Conservation (phyloP, 2,888 invertebrate genomes). For the Hanleya hanleyi region DNA sequence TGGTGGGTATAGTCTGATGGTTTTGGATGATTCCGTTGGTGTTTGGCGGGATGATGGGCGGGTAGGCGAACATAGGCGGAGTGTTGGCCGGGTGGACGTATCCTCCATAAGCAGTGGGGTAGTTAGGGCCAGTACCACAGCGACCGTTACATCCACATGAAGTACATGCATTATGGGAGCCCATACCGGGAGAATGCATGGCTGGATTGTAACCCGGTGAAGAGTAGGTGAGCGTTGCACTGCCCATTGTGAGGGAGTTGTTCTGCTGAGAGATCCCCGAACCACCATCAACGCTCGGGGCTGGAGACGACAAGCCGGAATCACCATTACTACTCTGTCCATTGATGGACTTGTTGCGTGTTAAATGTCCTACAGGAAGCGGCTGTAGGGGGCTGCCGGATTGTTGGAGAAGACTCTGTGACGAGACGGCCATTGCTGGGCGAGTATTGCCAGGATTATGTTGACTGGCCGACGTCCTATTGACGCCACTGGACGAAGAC, state of each 20-base stretch:
- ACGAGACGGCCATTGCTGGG: neutral
- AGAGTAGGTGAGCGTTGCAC: constrained; percentile 23
- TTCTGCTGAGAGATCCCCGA: constrained; percentile 5
- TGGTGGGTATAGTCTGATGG: neutral
- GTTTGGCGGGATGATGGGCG: constrained; percentile 11
- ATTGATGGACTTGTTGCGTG: neutral
- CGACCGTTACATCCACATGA: constrained; percentile 50
- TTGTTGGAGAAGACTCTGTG: neutral
- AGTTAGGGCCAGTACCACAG: constrained; percentile 7
- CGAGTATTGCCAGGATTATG: neutral
- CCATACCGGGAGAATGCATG: constrained; percentile 22
- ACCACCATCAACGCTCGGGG: constrained; percentile 29
- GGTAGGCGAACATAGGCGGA: constrained; percentile 13
- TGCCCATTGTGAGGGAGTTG: constrained; percentile 16
- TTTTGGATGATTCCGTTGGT: constrained; percentile 15
- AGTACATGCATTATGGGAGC: constrained; percentile 34
- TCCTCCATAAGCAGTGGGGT: neutral
- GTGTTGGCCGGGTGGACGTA: neutral
- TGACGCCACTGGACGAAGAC: neutral
- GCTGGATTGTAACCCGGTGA: constrained; percentile 23
- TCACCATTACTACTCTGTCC: neutral
- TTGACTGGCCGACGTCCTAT: neutral
- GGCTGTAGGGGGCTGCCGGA: neutral
- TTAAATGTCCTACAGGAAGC: neutral
- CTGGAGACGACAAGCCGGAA: constrained; percentile 12